Base-by-base conservation (phyloP, 2,797 vertebrate genomes). In the Sebastes trivittatus region DNA sequence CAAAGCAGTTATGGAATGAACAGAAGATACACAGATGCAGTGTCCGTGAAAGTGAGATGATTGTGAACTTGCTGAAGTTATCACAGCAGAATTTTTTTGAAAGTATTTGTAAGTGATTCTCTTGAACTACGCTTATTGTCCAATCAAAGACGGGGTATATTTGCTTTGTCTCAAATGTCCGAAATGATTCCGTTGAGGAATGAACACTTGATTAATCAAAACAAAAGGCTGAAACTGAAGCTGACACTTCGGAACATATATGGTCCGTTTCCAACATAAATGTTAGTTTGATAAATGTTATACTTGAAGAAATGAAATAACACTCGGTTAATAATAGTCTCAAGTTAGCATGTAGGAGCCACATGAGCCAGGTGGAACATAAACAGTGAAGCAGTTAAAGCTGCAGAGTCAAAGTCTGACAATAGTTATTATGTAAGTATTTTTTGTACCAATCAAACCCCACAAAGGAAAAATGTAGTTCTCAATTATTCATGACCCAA, bases 171-270 rank as follows among this genome's bases (percentile, higher is more conserved):
- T 92, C 91, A 61, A 72, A 72, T 93, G 77, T 85, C 91, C 62
- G 76, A 71, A 83, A 84, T 84, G 91, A 92, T 94, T 95, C 93
- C 88, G 89, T 92, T 81, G 84, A 92, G 81, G 91, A 94, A 90
- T 83, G 91, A 90, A 91, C 88, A 80, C 72, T 89, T 93, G 87
- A 95, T 95, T 94, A 94, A 95, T 94, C 90, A 87, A 95, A 94
- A 88, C 85, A 91, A 81, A 84, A 80, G 63, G 82, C 73, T 88
- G 92, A 87, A 93, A 94, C 85, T 86, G 61, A 86, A 92, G 73
- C 82, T 85, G 87, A 91, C 85, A 85, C 85, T 82, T 92, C 76
- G 84, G 85, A 81, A 89, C 75, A 56, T 60, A 70, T 25, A 77
- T 70, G 72, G 78, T 88, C 64, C 7, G 20, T 64, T 46, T 94